Percentiles rank a stretch among this genome's conserved stretches.
phyloP scores from a whole-genome alignment of 2,113 vertebrate species.

The Isichthys henryi region DNA sequence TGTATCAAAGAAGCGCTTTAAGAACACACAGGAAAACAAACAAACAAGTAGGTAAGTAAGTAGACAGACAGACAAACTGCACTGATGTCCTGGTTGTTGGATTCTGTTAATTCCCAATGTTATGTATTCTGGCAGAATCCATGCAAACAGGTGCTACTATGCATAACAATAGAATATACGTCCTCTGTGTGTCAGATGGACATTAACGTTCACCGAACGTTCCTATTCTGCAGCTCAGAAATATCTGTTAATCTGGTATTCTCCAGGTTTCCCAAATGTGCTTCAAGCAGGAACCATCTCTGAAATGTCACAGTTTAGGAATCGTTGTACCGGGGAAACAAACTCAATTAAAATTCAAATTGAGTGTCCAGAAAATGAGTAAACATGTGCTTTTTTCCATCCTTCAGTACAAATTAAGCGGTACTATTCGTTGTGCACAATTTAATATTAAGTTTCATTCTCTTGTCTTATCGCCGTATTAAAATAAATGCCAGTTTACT shows the following conservation, averaged over 20 bases:
- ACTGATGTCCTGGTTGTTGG: background rate
- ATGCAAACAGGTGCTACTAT: background rate
- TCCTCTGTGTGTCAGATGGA: background rate
- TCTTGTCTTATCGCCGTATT: background rate
- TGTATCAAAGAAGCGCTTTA: background rate
- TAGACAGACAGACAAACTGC: background rate
- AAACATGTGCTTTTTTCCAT: background rate
- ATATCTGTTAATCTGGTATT: background rate
- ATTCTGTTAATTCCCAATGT: background rate
- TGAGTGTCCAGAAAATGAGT: background rate
- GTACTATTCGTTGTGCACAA: background rate
- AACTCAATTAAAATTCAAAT: conserved; percentile 5
- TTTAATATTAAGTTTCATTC: background rate
- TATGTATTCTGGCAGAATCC: background rate
- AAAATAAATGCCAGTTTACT: background rate
- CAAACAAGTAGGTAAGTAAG: background rate
- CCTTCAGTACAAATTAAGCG: background rate
- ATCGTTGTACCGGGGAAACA: background rate
- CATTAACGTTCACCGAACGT: background rate
- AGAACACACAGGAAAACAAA: background rate
- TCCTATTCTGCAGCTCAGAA: background rate
- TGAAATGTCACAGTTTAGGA: background rate
- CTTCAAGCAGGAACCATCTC: background rate
- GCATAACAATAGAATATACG: background rate
- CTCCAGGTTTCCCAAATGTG: background rate